These are phyloP conservation scores for Eptesicus fuscus DNA, from an alignment of 2,113 vertebrate species.

Conservation along the genomic window DNA sequence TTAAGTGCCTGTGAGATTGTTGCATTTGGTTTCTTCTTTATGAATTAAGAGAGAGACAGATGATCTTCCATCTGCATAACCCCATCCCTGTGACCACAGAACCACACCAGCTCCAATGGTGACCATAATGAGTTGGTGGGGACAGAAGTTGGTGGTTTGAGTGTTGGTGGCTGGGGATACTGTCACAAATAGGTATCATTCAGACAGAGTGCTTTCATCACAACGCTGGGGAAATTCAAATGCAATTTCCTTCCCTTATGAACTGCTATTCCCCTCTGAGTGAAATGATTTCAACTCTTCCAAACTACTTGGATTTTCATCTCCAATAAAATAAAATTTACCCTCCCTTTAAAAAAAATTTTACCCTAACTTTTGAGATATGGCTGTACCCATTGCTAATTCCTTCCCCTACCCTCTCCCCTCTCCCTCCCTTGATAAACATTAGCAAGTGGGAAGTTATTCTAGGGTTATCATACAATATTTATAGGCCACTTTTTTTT, in stretches of 20 bases:
- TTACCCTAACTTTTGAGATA: slow-evolving; percentile 48
- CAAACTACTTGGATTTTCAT: slow-evolving; percentile 24
- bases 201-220: background rate
- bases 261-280: slow-evolving; percentile 3
- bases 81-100: background rate
- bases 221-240: slow-evolving; percentile 23
- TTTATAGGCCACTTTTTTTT: slow-evolving; percentile 56
- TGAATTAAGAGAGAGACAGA: background rate
- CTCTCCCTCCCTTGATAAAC: background rate
- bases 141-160: background rate
- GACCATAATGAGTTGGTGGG: background rate
- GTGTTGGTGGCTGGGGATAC: background rate
- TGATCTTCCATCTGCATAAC: background rate
- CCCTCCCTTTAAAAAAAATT: background rate
- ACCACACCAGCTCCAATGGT: background rate
- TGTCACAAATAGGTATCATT: background rate
- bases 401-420: background rate
- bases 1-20: background rate
- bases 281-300: slow-evolving; percentile 37
- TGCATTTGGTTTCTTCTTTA: background rate
- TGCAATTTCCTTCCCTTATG: background rate
- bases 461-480: slow-evolving; percentile 34
- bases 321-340: background rate
- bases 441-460: slow-evolving; percentile 41
- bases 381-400: background rate